Evolutionary conservation across 1,140 invertebrate genomes (phyloP).

Genomic region (Radopholus similis): DNA sequence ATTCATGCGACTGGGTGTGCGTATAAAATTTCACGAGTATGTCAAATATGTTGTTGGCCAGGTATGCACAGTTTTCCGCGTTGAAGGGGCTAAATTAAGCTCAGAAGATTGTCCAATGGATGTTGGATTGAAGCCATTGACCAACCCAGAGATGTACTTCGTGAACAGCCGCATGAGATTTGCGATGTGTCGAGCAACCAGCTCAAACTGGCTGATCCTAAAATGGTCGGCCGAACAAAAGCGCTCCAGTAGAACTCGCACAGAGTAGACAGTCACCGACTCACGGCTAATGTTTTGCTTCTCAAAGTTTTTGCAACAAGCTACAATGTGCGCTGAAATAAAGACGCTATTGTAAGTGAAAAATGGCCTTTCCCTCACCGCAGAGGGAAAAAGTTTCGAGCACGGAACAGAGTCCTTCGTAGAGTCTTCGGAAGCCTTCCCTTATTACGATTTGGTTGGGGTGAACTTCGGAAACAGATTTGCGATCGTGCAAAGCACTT

Average conservation of each 20-base stretch:
- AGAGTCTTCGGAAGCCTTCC: too few species aligned
- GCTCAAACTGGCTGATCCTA: slow-evolving; percentile 2
- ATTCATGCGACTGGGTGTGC: neutral
- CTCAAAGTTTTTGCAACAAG: slow-evolving; percentile 7
- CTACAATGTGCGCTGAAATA: neutral
- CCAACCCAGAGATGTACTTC: slow-evolving; percentile 11
- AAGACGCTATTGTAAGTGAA: too few species aligned
- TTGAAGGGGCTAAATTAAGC: slow-evolving; percentile 17
- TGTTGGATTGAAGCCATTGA: slow-evolving; percentile 2
- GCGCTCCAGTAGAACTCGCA: slow-evolving; percentile 21
- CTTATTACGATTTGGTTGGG: too few species aligned
- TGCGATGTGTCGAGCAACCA: slow-evolving; percentile 12
- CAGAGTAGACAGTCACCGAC: slow-evolving; percentile 19
- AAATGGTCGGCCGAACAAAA: slow-evolving; percentile 11
- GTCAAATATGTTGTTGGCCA: slow-evolving; percentile 16
- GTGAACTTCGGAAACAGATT: too few species aligned
- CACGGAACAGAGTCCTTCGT: too few species aligned
- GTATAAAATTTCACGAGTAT: slow-evolving; percentile 29
- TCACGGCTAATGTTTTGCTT: slow-evolving; percentile 7
- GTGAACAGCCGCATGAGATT: slow-evolving; percentile 13
- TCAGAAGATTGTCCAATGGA: neutral
- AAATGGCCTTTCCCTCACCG: too few species aligned
- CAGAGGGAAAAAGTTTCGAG: too few species aligned
- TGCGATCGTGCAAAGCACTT: too few species aligned
- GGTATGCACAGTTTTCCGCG: slow-evolving; percentile 19